phyloP scores from a whole-genome alignment of 2,797 vertebrate species.

The Enteromius viviparus region DNA sequence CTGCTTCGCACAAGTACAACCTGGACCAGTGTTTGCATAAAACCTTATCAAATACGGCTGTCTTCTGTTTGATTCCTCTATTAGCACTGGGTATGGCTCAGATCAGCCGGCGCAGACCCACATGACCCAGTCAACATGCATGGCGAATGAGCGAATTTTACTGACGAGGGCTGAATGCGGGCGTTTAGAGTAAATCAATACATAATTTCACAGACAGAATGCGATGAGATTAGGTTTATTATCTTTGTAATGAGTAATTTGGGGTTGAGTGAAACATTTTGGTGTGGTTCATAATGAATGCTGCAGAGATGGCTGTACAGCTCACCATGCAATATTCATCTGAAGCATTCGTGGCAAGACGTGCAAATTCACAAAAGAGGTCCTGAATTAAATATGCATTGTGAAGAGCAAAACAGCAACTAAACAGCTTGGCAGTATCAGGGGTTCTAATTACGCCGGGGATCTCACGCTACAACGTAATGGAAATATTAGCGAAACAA shows the following conservation, averaged over 20 bases:
- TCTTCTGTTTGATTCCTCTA: conserved; percentile 69
- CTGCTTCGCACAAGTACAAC: conserved; percentile 53
- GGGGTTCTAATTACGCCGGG: not conserved
- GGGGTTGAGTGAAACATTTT: conserved; percentile 43
- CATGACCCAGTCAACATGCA: conserved; percentile 46
- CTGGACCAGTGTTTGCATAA: conserved; percentile 62
- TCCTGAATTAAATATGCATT: conserved; percentile 41
- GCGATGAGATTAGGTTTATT: conserved; percentile 58
- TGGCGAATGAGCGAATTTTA: conserved; percentile 48
- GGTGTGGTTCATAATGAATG: conserved; percentile 40
- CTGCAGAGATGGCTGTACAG: conserved; percentile 12
- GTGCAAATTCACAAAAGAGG: conserved; percentile 31
- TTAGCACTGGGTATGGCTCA: conserved; percentile 63
- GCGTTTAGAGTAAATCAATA: conserved; percentile 60
- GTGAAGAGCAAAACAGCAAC: conserved; percentile 39
- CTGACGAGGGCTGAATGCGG: conserved; percentile 40
- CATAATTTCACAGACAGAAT: conserved; percentile 60
- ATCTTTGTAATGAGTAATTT: conserved; percentile 61
- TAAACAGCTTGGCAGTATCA: conserved; percentile 34
- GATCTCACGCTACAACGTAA: conserved; percentile 1
- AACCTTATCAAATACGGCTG: conserved; percentile 61
- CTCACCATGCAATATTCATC: conserved; percentile 43
- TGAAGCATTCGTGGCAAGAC: conserved; percentile 4
- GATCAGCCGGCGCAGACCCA: conserved; percentile 32
- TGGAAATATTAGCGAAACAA: conserved; percentile 40